Evolutionary conservation across 2,797 vertebrate species (phyloP).

Genomic region (Aratinga solstitialis): DNA sequence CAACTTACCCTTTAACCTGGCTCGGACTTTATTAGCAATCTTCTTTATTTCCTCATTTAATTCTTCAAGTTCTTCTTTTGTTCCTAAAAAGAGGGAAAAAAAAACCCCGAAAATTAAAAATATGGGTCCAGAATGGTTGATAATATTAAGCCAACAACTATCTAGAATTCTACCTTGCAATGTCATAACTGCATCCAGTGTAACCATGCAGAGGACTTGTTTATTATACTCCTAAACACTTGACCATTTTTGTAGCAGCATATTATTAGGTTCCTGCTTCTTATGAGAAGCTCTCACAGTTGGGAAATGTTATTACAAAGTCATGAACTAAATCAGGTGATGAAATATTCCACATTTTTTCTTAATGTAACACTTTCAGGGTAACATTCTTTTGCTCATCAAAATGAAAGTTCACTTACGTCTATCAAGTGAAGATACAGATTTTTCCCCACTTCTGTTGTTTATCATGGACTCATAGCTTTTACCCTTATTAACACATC

Average conservation of each 20-base stretch:
- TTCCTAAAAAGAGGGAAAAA: slow-evolving; percentile 65
- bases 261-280: neutral
- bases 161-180: neutral
- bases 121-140: neutral
- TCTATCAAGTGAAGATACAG: neutral
- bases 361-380: neutral
- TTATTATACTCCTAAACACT: neutral
- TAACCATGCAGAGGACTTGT: neutral
- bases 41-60: slow-evolving; percentile 92
- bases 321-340: neutral
- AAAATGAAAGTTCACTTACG: neutral
- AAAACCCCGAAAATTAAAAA: neutral
- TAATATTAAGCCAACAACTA: neutral
- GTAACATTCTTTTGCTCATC: neutral
- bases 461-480: neutral
- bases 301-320: neutral
- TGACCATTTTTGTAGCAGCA: neutral
- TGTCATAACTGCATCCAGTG: neutral
- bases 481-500: neutral
- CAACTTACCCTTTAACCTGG: slow-evolving; percentile 89
- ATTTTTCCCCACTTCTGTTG: neutral
- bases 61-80: slow-evolving; percentile 89
- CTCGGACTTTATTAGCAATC: slow-evolving; percentile 86
- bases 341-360: neutral
- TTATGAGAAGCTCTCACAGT: neutral